These are phyloP conservation scores for Periphyllus acericola DNA, from an alignment of 2,888 invertebrate genomes.

Conservation along the genomic window DNA sequence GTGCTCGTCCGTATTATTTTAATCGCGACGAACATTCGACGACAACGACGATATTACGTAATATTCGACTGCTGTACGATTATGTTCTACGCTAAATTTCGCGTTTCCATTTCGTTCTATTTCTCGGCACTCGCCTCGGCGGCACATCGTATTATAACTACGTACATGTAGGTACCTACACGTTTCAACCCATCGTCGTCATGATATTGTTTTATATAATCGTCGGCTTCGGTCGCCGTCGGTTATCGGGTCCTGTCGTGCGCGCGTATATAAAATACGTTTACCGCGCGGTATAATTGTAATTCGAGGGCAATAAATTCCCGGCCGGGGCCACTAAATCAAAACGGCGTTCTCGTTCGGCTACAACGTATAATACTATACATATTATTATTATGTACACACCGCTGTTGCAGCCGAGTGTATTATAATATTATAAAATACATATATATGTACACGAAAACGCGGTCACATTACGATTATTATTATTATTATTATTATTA, in stretches of 20 bases:
- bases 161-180: too few relatives aligned
- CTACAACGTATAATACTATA: neutral
- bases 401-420: neutral
- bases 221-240: neutral
- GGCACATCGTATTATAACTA: too few relatives aligned
- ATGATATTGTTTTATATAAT: neutral
- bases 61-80: too few relatives aligned
- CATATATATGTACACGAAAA: neutral
- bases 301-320: conserved; percentile 54
- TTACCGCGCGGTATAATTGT: conserved; percentile 24
- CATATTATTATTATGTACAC: neutral
- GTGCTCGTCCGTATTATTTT: too few relatives aligned
- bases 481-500: too few relatives aligned
- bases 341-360: conserved; percentile 12
- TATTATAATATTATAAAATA: too few relatives aligned
- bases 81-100: too few relatives aligned
- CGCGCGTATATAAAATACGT: conserved; percentile 25
- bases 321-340: conserved; percentile 33
- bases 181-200: conserved; percentile 36
- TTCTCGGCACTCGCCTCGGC: too few relatives aligned
- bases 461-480: neutral
- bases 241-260: too few relatives aligned
- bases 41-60: neutral
- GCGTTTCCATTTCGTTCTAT: too few relatives aligned
- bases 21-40: neutral